Percentiles rank a stretch among this genome's conserved stretches.
phyloP scores from a whole-genome alignment of 2,888 invertebrate species.

The Poecilus cupreus region DNA sequence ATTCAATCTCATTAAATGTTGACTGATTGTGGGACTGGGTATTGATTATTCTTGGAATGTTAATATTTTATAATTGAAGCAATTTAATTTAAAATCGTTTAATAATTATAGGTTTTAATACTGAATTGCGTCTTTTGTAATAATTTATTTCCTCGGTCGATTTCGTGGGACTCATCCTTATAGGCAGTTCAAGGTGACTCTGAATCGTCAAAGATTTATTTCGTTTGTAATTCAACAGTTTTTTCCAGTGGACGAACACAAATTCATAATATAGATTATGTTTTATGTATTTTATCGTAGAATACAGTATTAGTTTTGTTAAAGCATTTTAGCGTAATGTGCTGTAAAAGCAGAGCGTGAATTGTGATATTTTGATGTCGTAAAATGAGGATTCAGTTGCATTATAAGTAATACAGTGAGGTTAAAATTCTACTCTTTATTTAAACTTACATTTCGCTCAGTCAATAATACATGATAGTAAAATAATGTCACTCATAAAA shows the following conservation, averaged over 20 bases:
- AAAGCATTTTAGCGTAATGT: neutral
- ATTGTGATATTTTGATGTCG: neutral
- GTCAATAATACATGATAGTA: neutral
- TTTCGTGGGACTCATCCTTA: neutral
- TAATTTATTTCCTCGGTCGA: neutral
- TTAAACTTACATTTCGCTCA: neutral
- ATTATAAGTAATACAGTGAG: no score
- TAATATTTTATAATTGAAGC: constrained; percentile 22
- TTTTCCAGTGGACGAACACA: no score
- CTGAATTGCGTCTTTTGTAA: neutral
- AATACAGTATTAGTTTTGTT: neutral
- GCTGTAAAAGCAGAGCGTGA: neutral
- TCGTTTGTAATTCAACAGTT: no score
- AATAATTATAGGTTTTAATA: neutral
- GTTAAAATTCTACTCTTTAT: no score
- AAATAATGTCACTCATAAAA: neutral
- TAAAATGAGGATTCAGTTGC: no score
- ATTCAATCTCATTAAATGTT: neutral
- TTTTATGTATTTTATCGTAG: no score
- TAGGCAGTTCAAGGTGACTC: no score
- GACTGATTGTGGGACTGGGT: neutral
- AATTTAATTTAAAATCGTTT: constrained; percentile 12
- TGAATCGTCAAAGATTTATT: no score
- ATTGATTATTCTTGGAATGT: neutral
- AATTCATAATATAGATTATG: no score